A percentile compares a stretch with the other conserved stretches of the same genome.
Conservation (phyloP, 53 echinoderm and acorn worm genomes). For the Luidia sarsii region DNA sequence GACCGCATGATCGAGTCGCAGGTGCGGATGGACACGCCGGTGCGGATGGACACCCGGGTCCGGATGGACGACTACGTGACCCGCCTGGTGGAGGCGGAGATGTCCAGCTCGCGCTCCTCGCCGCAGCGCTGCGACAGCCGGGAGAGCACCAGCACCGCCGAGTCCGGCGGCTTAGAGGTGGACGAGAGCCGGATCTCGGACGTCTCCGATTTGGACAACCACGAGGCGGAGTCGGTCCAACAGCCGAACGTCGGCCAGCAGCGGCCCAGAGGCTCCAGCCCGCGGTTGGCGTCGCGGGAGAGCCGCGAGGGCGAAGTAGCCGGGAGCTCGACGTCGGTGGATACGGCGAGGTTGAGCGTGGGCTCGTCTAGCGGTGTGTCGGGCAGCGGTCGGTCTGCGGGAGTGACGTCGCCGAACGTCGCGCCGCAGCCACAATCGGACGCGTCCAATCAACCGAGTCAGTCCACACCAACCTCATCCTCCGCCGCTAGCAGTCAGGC, state of each 20-base stretch:
- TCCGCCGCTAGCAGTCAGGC: conserved; percentile 32
- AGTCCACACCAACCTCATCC: conserved; percentile 66
- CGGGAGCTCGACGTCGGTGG: conserved; percentile 21
- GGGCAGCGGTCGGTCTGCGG: conserved; percentile 7
- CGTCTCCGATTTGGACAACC: conserved; percentile 61
- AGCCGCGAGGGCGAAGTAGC: conserved; percentile 37
- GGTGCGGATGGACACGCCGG: conserved; percentile 62
- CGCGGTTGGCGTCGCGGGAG: conserved; percentile 19
- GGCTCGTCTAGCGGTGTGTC: conserved; percentile 37
- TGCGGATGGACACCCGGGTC: conserved; percentile 27
- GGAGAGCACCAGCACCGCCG: conserved; percentile 69
- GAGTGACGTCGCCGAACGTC: conserved; percentile 31
- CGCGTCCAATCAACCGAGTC: conserved; percentile 36
- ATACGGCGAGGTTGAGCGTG: conserved; percentile 16
- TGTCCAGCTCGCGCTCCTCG: conserved; percentile 67
- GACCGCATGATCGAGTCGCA: conserved; percentile 91
- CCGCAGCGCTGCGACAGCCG: conserved; percentile 61
- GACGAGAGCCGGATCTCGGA: conserved; percentile 50
- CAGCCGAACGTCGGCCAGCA: conserved; percentile 23
- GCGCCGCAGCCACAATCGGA: conserved; percentile 7
- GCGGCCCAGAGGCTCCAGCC: conserved; percentile 30
- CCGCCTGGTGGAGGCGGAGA: conserved; percentile 74
- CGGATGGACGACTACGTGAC: conserved; percentile 75
- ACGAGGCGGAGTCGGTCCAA: conserved; percentile 66
- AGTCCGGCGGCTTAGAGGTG: conserved; percentile 59